Base-by-base conservation (phyloP, 2,888 invertebrate genomes). In the Pogonocherus hispidulus region DNA sequence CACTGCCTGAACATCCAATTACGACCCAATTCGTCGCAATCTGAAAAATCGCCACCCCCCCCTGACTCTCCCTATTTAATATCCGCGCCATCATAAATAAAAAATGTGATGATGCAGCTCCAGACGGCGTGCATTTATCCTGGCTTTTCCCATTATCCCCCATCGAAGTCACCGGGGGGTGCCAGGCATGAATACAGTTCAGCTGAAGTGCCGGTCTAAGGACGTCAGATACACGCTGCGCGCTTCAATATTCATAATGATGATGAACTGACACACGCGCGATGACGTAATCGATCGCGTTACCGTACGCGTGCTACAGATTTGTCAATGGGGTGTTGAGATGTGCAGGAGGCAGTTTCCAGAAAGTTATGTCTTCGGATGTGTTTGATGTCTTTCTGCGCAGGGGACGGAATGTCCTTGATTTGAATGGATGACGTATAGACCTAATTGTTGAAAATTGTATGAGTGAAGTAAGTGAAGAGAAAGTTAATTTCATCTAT, bases 21-120 rank as follows among this genome's bases (percentile, higher is more conserved):
- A 32, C 8, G 11, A 32, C 11, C 5, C 2, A 32, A 32, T 32
- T 32, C 2, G 8, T 9, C 2, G 32, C 11, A 2, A 32, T 32
- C 8, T 6, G 9, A 11, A 32, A 32, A 32, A 32, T 11, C 32
- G n/a, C 8, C 44, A 44, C 49, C 49, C 49, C n/a, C n/a, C n/a
- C n/a, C 11, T 9, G 32, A 32, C 32, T 32, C 11, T 9, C 41
- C 14, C 41, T n/a, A n/a, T 27, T 46, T 44, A 57, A 57, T 57
- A 57, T 57, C 44, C n/a, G 1, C 23, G 0, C 18, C 46, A 44
- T 57, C 57, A 27, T 57, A 57, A 57, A 57, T 57, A 57, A 57
- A 57, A 57, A 57, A 57, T 46, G 14, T 16, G 57, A 22, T 57
- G 57, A 57, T 57, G 57, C 44, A 57, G 57, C 57, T 44, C 23